phyloP scores from a whole-genome alignment of 2,888 invertebrate genomes.

The Rotaria magnacalcarata region DNA sequence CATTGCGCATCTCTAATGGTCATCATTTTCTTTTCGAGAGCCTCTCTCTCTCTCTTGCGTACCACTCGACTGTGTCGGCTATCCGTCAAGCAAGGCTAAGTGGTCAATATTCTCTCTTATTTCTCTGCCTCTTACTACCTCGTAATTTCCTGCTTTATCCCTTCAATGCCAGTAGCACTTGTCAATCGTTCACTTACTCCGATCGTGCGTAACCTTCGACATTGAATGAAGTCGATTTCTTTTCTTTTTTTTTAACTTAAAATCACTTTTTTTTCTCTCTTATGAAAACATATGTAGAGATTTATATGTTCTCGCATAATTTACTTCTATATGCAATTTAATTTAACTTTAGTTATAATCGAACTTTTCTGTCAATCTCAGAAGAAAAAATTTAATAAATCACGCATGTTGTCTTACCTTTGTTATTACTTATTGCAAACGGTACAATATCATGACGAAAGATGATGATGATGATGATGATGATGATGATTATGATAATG shows the following conservation, averaged over 20 bases:
- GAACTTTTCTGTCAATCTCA: background rate
- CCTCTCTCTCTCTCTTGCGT: background rate
- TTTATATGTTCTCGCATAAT: background rate
- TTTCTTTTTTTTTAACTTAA: background rate
- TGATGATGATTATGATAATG: background rate
- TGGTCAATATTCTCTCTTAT: conserved; percentile 7
- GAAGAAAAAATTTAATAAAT: background rate
- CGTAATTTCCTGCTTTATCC: background rate
- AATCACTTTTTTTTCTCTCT: background rate
- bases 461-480: background rate
- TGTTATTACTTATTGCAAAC: background rate
- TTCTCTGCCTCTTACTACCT: background rate
- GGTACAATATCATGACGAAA: background rate
- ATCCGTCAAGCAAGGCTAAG: conserved; percentile 23
- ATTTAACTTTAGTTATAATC: background rate
- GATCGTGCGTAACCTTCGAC: background rate
- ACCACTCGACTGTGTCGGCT: conserved; percentile 18
- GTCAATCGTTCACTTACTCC: background rate
- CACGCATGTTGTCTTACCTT: background rate
- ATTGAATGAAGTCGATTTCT: background rate
- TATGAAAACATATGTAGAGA: conserved; percentile 4
- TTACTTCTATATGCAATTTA: background rate
- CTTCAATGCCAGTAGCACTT: background rate
- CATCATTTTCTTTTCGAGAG: conserved; percentile 15
- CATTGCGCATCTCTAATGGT: conserved; percentile 28